These are phyloP conservation scores for Empis stercorea DNA, from an alignment of 2,888 invertebrate species.

Conservation along the genomic window DNA sequence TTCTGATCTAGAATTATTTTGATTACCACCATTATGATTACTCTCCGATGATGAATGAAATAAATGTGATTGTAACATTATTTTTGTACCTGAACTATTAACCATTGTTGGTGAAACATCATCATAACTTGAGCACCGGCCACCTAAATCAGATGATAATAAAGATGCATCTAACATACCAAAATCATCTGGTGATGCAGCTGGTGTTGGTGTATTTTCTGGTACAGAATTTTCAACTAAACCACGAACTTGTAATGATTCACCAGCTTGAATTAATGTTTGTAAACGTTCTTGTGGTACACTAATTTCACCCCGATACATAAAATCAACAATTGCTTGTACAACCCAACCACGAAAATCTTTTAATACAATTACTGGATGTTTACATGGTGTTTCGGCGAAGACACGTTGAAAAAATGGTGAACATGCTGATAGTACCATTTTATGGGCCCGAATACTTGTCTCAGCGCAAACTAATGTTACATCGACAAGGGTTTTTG, in stretches of 20 bases:
- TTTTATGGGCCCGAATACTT: conserved; percentile 78
- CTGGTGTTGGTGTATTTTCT: conserved; percentile 34
- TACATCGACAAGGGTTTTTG: conserved; percentile 78
- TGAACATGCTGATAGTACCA: conserved; percentile 78
- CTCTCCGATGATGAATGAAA: conserved; percentile 26
- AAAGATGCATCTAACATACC: conserved; percentile 26
- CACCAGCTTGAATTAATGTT: conserved; percentile 74
- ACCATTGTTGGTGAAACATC: conserved; percentile 38
- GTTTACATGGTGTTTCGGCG: conserved; percentile 84
- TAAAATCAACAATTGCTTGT: conserved; percentile 81
- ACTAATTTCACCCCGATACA: conserved; percentile 87
- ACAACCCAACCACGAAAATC: conserved; percentile 83
- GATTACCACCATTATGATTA: conserved; percentile 33
- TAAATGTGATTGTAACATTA: conserved; percentile 31
- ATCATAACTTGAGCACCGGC: conserved; percentile 31
- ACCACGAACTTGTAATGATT: conserved; percentile 72
- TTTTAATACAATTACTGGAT: conserved; percentile 83
- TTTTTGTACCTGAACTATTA: conserved; percentile 24
- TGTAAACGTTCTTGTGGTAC: conserved; percentile 75
- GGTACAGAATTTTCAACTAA: conserved; percentile 51
- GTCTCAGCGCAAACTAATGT: conserved; percentile 80
- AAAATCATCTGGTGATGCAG: conserved; percentile 34
- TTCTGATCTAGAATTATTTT: conserved; percentile 26
- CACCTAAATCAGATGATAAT: conserved; percentile 28
- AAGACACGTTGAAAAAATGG: conserved; percentile 83